A percentile compares a stretch with the other conserved stretches of the same genome.
phyloP scores from a whole-genome alignment of 2,113 vertebrate species.

The Chamaea fasciata region DNA sequence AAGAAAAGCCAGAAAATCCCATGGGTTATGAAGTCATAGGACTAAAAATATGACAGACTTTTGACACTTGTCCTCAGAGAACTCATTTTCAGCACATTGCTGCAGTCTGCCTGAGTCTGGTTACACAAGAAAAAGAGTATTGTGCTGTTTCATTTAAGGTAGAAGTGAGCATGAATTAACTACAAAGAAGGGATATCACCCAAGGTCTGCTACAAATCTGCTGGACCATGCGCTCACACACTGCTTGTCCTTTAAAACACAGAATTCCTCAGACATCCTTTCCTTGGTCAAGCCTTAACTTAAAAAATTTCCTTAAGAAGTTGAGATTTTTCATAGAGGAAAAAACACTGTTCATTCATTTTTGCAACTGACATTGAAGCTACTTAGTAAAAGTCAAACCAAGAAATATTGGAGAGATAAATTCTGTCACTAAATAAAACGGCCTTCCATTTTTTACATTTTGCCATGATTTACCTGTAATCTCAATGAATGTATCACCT shows the following conservation, averaged over 20 bases:
- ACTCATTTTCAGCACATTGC: not conserved
- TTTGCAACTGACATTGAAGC: not conserved
- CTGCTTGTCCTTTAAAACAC: not conserved
- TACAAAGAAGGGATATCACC: not conserved
- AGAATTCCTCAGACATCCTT: not conserved
- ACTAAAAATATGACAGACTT: not conserved
- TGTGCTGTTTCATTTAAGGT: not conserved
- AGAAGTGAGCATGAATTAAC: not conserved
- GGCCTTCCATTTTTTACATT: not conserved
- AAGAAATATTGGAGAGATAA: not conserved
- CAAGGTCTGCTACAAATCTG: not conserved
- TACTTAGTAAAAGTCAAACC: not conserved
- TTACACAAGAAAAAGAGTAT: not conserved
- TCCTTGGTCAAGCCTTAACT: not conserved
- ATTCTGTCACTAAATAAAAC: not conserved
- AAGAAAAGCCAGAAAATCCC: not conserved
- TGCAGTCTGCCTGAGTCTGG: not conserved
- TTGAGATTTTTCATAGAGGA: not conserved
- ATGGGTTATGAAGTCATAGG: not conserved
- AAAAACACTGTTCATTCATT: accelerated
- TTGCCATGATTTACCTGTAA: not conserved
- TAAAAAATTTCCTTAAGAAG: not conserved
- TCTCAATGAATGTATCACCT: not conserved
- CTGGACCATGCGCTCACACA: not conserved
- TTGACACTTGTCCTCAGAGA: not conserved